Evolutionary conservation across 2,888 invertebrate species (phyloP), one percentile per base, ranked within the genome.

Genomic region (Odontothrips loti): DNA sequence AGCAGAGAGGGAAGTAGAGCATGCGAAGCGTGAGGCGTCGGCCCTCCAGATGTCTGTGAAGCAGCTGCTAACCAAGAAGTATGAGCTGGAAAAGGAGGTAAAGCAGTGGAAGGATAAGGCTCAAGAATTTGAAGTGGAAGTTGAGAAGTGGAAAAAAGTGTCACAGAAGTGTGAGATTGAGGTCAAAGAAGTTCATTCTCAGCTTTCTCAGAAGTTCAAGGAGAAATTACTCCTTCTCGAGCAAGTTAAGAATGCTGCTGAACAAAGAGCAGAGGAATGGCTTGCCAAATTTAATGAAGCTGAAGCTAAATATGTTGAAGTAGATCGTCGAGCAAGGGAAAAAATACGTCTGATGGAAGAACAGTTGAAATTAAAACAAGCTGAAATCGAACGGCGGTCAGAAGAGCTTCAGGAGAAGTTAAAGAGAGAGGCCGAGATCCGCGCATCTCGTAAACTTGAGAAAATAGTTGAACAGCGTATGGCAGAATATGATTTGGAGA

Each of bases 121-220:
- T 80, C 82, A 83, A 80, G 84, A 83, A 8, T 82, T 84, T 80
- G 86, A 86, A 82, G 83, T 85, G 58, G 87, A 87, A 83, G 83
- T 84, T 47, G 85, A 85, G 80, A 85, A 86, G 81, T 84, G 85
- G 80, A 85, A 86, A 80, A 85, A 87, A 81, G 85, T 83, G 82
- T 84, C 87, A 23, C 86, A 87, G 79, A 83, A 85, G 47, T 82
- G 87, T 43, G 86, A 86, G 82, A 81, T 84, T 6, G 86, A 87
- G 83, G 86, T 86, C 68, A 83, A 83, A 6, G 81, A 82, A 48
- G 80, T 84, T 15, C 81, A 83, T 58, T 80, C 81, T 79, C 79
- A 82, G 29, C 79, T 84, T 1, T 23, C 68, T 75, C 68, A 75
- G 1, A 75, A 75, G 23, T 75, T 75, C 27, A 75, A 75, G 23